Conservation (phyloP, 2,797 vertebrate genomes). For the Rhincodon typus region DNA sequence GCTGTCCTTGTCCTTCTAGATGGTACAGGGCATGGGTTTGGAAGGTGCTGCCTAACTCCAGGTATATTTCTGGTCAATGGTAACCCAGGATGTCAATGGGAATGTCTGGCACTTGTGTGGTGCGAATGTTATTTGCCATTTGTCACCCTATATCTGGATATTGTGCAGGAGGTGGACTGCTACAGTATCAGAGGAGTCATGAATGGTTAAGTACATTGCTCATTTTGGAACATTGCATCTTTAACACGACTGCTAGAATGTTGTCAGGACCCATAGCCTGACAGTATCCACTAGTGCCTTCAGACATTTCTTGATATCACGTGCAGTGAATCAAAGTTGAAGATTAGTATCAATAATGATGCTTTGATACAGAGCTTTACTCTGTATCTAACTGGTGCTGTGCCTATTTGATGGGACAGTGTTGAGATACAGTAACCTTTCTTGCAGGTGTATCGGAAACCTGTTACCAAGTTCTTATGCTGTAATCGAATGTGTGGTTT, state of each 20-base stretch:
- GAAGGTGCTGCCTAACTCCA: neutral
- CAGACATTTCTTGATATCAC: too few species aligned
- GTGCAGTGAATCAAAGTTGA: too few species aligned
- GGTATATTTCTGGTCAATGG: neutral
- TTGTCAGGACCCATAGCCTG: too few species aligned
- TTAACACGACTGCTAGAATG: too few species aligned
- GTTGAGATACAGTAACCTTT: conserved; percentile 16
- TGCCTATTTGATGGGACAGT: neutral
- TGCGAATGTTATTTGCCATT: neutral
- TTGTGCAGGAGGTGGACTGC: neutral
- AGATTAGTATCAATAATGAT: too few species aligned
- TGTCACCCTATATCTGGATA: neutral
- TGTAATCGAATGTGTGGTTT: neutral
- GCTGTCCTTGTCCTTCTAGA: too few species aligned
- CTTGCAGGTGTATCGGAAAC: neutral
- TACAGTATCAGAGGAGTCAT: neutral
- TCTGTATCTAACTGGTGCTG: neutral
- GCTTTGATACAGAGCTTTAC: neutral
- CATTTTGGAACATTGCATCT: too few species aligned
- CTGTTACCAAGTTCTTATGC: too few species aligned
- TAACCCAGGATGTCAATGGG: neutral
- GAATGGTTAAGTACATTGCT: too few species aligned
- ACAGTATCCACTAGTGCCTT: too few species aligned
- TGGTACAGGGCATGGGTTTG: too few species aligned
- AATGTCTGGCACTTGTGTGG: neutral